Percentiles rank a stretch among this genome's conserved stretches.
Conservation (phyloP, 2,797 vertebrate species). For the Xiphorhynchus erythropygius region DNA sequence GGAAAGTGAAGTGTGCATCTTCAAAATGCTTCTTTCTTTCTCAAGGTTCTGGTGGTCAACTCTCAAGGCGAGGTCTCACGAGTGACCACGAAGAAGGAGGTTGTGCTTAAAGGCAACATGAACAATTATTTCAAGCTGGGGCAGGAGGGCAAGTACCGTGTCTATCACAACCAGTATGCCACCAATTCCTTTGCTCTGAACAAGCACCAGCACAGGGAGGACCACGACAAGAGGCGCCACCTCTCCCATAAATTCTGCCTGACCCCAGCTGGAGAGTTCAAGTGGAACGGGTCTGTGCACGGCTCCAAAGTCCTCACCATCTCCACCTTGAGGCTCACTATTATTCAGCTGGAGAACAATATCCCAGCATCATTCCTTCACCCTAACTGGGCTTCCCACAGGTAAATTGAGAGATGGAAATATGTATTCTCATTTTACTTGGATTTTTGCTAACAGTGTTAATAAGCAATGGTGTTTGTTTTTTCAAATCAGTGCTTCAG, state of each 20-base stretch:
- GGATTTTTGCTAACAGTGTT: neutral
- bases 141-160: slow-evolving; percentile 95
- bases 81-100: slow-evolving; percentile 87
- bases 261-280: slow-evolving; percentile 93
- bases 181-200: slow-evolving; percentile 95
- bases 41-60: slow-evolving; percentile 89
- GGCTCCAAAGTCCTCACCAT: slow-evolving; percentile 91
- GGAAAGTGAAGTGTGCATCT: neutral
- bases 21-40: neutral
- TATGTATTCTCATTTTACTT: neutral
- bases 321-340: slow-evolving; percentile 93
- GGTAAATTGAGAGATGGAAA: slow-evolving; percentile 75
- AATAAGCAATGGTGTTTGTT: neutral
- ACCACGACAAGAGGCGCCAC: slow-evolving; percentile 97
- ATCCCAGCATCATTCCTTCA: slow-evolving; percentile 95
- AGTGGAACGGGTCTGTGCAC: slow-evolving; percentile 96
- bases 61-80: slow-evolving; percentile 92
- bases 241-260: slow-evolving; percentile 98
- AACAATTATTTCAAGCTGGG: slow-evolving; percentile 93
- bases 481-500: neutral
- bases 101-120: slow-evolving; percentile 89
- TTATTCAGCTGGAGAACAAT: slow-evolving; percentile 94
- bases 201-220: slow-evolving; percentile 98
- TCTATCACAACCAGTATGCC: slow-evolving; percentile 97
- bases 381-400: slow-evolving; percentile 98